Evolutionary conservation across 2,113 vertebrate species (phyloP).

Genomic region (Rhabdomys dilectus): DNA sequence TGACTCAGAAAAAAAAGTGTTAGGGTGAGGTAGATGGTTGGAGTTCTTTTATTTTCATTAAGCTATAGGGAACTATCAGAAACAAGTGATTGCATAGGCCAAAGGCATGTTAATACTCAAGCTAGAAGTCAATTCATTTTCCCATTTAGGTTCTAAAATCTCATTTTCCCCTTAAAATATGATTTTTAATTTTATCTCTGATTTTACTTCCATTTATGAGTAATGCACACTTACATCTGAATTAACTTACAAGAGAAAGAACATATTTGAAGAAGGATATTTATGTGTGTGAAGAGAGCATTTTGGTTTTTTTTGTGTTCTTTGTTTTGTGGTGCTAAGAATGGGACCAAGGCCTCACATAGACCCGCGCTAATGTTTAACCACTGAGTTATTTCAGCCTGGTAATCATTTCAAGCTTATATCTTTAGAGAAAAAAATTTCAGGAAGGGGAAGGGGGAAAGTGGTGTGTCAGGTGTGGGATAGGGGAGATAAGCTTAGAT

Average conservation of each 20-base stretch:
- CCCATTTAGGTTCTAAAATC: constrained; percentile 46
- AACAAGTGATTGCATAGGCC: not conserved
- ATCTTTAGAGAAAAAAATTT: not conserved
- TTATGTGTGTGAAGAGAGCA: not conserved
- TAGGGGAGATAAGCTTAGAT: not conserved
- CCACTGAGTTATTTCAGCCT: not conserved
- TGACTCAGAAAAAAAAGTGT: not conserved
- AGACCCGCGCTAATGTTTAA: not conserved
- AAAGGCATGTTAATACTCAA: constrained; percentile 39
- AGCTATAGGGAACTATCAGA: not conserved
- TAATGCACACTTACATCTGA: constrained; percentile 25
- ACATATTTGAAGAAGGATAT: not conserved
- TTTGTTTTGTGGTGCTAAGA: not conserved
- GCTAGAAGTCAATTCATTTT: not conserved
- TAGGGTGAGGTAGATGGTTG: not conserved
- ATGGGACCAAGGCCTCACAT: not conserved
- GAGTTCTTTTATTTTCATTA: not conserved
- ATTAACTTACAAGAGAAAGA: constrained; percentile 12
- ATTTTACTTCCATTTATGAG: constrained; percentile 27
- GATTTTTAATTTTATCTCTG: not conserved
- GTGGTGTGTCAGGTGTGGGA: not conserved
- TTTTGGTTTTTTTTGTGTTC: not conserved
- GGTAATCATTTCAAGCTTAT: not conserved
- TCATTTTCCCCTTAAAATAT: constrained; percentile 26
- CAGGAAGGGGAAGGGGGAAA: not conserved